Percentiles rank a stretch among this genome's conserved stretches.
Evolutionary conservation across 2,797 vertebrate genomes (phyloP).

Genomic region (Clarias fuscus): DNA sequence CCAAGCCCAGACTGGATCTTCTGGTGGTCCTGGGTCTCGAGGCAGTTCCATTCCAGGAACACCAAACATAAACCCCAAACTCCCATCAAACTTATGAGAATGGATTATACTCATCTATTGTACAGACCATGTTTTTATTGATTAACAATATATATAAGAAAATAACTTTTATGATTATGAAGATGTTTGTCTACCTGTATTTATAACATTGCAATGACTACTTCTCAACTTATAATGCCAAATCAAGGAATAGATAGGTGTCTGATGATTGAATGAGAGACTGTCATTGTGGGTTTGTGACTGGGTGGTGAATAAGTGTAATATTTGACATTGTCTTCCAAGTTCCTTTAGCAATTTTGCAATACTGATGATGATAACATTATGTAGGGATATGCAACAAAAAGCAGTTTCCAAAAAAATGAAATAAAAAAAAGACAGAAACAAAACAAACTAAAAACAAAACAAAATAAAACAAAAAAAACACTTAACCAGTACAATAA

Average conservation of each 20-base stretch:
- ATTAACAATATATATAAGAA: constrained; percentile 37
- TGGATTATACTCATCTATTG: constrained; percentile 66
- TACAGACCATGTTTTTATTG: constrained; percentile 55
- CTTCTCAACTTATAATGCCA: constrained; percentile 51
- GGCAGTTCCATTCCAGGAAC: constrained; percentile 73
- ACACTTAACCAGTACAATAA: constrained; percentile 33
- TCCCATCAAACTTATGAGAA: constrained; percentile 93
- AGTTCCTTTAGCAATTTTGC: constrained; percentile 55
- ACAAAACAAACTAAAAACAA: too few relatives aligned
- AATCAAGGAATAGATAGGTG: constrained; percentile 40
- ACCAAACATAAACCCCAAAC: constrained; percentile 82
- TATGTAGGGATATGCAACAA: constrained; percentile 58
- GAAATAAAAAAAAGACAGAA: too few relatives aligned
- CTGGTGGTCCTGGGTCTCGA: constrained; percentile 67
- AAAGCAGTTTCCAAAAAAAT: constrained; percentile 51
- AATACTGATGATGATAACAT: constrained; percentile 50
- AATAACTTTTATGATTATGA: constrained; percentile 58
- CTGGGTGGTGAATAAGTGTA: constrained; percentile 22
- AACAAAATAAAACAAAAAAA: background rate
- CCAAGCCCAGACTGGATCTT: constrained; percentile 73
- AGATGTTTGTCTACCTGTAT: constrained; percentile 46
- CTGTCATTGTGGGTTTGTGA: constrained; percentile 26
- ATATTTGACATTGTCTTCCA: constrained; percentile 60
- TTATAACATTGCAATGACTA: constrained; percentile 49
- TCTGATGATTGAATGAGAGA: constrained; percentile 35